Evolutionary conservation across 1,140 invertebrate species (phyloP), one percentile per base, ranked within the genome.

Genomic region (Drosophila navojoa): DNA sequence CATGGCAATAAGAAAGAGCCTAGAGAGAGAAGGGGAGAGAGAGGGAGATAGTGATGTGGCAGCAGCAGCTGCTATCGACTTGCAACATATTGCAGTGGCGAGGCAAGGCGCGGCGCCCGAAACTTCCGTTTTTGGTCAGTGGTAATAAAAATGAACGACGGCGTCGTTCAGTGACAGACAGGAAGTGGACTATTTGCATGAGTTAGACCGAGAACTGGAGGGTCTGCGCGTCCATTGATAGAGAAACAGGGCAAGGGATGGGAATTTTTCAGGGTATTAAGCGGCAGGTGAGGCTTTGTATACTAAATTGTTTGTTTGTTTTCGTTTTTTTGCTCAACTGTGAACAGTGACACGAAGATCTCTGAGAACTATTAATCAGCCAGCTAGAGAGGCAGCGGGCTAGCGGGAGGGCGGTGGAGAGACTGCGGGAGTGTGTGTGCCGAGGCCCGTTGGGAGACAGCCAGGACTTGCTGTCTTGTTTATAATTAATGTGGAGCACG

Each of bases 331-430:
- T 42, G 11, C 10, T 1, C 82, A 89, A 84, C 76, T 89, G 49
- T 74, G 78, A 29, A 64, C 25, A 68, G 69, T 79, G 81, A 79
- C 73, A 60, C 54, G 55, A 29, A 77, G 72, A 79, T 82, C 76
- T 89, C 44, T 27, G 59, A 90, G 71, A 73, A 90, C 84, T 89
- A 89, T 89, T 89, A 89, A 89, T 89, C 84, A 89, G 89, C 63
- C 75, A 80, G 72, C 42, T 42, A 59, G 62, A 27, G 52, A 22
- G 19, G n/a, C n/a, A 19, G 53, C n/a, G 57, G 47, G 29, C 38
- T 45, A 44, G 58, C 73, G 77, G 32, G 69, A 40, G 60, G 47
- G 53, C 0, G 62, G 47, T 32, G 27, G 61, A 42, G 53, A 52
- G 47, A 47, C 42, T 45, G 42, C 9, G 71, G 54, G 45, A 61